A percentile compares a stretch with the other conserved stretches of the same genome.
Conservation (phyloP, 2,797 vertebrate species). For the Champsocephalus gunnari region DNA sequence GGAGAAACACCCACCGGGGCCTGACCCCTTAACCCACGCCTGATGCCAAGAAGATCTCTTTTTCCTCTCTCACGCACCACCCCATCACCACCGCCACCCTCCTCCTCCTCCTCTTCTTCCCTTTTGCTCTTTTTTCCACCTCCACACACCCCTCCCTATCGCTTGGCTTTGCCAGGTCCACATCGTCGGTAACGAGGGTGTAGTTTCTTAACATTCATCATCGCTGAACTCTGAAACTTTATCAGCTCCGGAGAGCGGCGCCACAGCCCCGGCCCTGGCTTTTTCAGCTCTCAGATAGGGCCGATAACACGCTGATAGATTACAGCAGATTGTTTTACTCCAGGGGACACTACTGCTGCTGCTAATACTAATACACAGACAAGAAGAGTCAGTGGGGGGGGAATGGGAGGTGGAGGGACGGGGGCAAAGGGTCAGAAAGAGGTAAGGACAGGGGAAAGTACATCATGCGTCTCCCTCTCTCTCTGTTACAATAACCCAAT, state of each 20-base stretch:
- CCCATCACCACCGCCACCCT: not conserved
- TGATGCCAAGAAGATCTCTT: constrained; percentile 54
- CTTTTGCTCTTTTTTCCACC: constrained; percentile 46
- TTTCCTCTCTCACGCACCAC: constrained; percentile 26
- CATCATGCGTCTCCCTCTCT: constrained; percentile 23
- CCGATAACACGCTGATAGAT: constrained; percentile 95
- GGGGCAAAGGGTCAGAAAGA: constrained; percentile 48
- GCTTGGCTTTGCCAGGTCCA: constrained; percentile 88
- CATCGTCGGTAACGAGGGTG: constrained; percentile 90
- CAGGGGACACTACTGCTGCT: constrained; percentile 87
- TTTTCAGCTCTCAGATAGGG: constrained; percentile 93
- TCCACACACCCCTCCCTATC: constrained; percentile 40
- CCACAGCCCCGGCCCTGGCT: constrained; percentile 89
- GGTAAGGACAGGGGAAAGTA: constrained; percentile 55
- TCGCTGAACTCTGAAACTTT: constrained; percentile 96
- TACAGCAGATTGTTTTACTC: constrained; percentile 97
- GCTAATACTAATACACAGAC: constrained; percentile 87
- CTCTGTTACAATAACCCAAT: constrained; percentile 46
- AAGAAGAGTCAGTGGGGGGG: constrained; percentile 69
- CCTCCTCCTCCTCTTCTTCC: constrained; percentile 36
- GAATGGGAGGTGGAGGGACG: constrained; percentile 45
- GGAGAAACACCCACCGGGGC: constrained; percentile 69
- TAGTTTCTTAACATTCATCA: constrained; percentile 98
- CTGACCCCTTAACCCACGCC: constrained; percentile 52
- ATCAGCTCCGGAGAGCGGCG: constrained; percentile 93